Conservation (phyloP, 2,113 vertebrate species). For the Aegotheles bennettii region DNA sequence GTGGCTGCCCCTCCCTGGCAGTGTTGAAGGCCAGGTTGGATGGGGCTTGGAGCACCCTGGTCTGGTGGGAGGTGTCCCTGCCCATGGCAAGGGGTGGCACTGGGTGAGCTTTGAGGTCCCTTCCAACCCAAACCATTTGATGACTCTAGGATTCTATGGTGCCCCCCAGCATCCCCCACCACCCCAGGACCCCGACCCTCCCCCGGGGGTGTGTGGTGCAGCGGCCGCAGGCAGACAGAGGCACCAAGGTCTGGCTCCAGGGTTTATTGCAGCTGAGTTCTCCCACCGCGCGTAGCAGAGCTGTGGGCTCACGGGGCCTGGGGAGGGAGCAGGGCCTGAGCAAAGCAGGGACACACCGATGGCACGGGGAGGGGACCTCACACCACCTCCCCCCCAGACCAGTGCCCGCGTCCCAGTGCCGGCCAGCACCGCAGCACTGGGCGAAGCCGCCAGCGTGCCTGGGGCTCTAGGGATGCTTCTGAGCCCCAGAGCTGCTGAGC, state of each 20-base stretch:
- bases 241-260: conserved; percentile 6
- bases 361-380: not conserved
- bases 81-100: too few species aligned
- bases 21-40: too few species aligned
- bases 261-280: conserved; percentile 40
- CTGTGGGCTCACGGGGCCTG: not conserved
- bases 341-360: not conserved
- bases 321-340: not conserved
- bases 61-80: too few species aligned
- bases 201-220: too few species aligned
- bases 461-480: not conserved
- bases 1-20: too few species aligned
- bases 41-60: too few species aligned
- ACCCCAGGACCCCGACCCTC: not conserved
- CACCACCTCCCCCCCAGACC: not conserved
- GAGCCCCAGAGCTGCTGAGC: not conserved
- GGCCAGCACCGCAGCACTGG: not conserved
- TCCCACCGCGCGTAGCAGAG: not conserved
- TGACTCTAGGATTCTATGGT: too few species aligned
- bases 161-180: not conserved
- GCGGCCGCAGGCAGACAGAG: not conserved
- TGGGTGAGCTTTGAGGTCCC: too few species aligned
- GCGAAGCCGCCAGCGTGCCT: not conserved
- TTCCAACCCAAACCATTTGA: too few species aligned
- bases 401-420: not conserved